Evolutionary conservation across 2,113 vertebrate genomes (phyloP).

Genomic region (Fregata magnificens): DNA sequence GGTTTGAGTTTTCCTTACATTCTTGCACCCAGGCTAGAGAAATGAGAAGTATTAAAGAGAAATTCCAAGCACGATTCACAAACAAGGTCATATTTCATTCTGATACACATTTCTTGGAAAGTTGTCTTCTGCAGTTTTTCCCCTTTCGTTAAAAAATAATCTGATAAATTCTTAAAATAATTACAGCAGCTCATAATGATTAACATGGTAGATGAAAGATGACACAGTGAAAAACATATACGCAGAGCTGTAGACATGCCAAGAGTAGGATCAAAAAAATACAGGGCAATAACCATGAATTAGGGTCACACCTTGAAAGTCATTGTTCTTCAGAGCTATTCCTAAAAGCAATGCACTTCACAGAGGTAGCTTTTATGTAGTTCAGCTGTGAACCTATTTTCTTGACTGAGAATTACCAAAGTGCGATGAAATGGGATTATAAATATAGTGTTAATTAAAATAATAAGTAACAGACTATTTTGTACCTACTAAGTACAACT

Average conservation of each 20-base stretch:
- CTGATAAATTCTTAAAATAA: neutral
- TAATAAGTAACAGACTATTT: neutral
- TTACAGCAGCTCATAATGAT: neutral
- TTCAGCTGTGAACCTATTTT: neutral
- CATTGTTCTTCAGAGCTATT: neutral
- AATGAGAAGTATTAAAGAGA: neutral
- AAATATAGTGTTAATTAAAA: neutral
- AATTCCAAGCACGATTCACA: neutral
- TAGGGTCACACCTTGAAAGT: neutral
- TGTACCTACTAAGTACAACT: neutral
- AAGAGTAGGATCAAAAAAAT: neutral
- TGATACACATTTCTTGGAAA: neutral
- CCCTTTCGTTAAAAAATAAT: neutral
- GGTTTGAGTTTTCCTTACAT: neutral
- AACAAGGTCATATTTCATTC: neutral
- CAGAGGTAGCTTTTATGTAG: neutral
- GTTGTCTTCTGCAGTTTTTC: neutral
- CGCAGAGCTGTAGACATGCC: neutral
- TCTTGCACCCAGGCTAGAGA: neutral
- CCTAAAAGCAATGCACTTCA: neutral
- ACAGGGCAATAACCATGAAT: neutral
- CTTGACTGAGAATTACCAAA: neutral
- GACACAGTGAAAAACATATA: neutral
- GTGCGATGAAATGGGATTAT: neutral
- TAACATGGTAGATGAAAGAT: neutral